Evolutionary conservation across 1,140 invertebrate genomes (phyloP).

Genomic region (Procambarus virginalis): DNA sequence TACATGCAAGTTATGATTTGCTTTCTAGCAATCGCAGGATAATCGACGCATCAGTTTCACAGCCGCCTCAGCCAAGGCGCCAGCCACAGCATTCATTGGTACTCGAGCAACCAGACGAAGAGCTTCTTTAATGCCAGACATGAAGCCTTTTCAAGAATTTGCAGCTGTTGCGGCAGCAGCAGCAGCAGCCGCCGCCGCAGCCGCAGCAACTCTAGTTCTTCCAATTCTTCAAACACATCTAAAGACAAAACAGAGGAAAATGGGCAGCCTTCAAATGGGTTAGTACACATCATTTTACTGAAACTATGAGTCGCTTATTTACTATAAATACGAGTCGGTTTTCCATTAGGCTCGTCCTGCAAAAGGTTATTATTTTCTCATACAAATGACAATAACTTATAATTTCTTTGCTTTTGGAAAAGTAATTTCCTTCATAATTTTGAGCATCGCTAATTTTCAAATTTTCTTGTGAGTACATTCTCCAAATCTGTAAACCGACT

Average conservation of each 20-base stretch:
- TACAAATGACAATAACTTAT: no score
- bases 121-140: constrained; percentile 26
- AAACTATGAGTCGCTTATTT: no score
- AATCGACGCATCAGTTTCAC: constrained; percentile 6
- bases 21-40: background rate
- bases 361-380: no score
- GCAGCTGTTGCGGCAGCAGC: constrained; percentile 1
- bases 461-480: no score
- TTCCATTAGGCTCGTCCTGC: no score
- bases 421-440: no score
- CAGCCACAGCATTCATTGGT: background rate
- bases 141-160: constrained; percentile 25
- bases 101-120: constrained; percentile 4
- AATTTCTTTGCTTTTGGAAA: no score
- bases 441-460: no score
- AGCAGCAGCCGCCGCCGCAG: background rate
- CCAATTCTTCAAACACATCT: background rate
- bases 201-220: background rate
- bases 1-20: background rate
- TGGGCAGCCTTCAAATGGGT: background rate
- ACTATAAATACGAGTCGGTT: no score
- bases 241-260: background rate
- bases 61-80: no score
- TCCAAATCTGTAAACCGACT: no score
- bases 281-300: background rate